phyloP scores from a whole-genome alignment of 2,113 vertebrate species.

The Zosterops japonicus region DNA sequence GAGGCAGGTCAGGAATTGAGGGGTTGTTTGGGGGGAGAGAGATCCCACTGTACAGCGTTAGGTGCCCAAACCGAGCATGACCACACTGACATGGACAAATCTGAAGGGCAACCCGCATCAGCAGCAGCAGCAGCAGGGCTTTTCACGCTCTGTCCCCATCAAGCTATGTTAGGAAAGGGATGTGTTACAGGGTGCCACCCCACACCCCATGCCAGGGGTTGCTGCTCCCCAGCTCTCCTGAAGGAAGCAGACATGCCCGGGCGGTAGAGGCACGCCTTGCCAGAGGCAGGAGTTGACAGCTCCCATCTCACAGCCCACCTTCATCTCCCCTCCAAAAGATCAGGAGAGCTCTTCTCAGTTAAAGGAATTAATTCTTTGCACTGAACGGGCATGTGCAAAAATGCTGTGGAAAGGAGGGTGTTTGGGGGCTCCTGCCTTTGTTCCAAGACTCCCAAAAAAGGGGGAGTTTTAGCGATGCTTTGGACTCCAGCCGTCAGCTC shows the following conservation, averaged over 20 bases:
- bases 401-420: not conserved
- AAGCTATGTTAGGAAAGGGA: constrained; percentile 78
- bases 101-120: constrained; percentile 68
- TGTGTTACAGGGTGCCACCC: constrained; percentile 60
- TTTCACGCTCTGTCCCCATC: constrained; percentile 82
- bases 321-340: not conserved
- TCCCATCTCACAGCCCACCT: not conserved
- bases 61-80: constrained; percentile 84
- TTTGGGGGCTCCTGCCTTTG: not conserved
- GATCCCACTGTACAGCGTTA: constrained; percentile 73
- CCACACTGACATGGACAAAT: constrained; percentile 83
- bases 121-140: constrained; percentile 73
- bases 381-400: fast-evolving
- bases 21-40: constrained; percentile 81
- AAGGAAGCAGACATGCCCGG: not conserved
- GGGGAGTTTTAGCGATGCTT: fast-evolving
- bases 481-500: not conserved
- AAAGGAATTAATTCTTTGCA: not conserved
- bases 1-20: constrained; percentile 89
- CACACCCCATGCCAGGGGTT: constrained; percentile 50
- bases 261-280: not conserved
- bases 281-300: not conserved
- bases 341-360: not conserved
- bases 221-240: not conserved
- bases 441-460: not conserved